A percentile compares a stretch with the other conserved stretches of the same genome.
Evolutionary conservation across 1,140 invertebrate species (phyloP).

Genomic region (Drosophila sucinea): DNA sequence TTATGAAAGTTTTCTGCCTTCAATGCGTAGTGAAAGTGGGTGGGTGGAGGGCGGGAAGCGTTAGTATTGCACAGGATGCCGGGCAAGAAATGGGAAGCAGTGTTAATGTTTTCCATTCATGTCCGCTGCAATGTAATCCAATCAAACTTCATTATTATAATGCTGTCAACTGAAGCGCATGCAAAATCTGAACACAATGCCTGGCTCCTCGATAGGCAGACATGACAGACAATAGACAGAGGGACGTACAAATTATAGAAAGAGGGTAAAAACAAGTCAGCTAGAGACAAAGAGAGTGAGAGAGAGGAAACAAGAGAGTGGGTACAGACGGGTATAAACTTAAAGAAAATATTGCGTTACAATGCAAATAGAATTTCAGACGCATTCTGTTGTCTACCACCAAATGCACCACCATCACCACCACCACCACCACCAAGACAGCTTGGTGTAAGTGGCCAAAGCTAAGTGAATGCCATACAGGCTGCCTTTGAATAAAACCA

Average conservation of each 20-base stretch:
- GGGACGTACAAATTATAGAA: constrained; percentile 28
- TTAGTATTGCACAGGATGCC: not conserved
- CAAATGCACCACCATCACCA: constrained; percentile 7
- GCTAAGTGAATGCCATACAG: constrained; percentile 29
- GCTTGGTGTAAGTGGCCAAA: constrained; percentile 64
- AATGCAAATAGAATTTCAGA: constrained; percentile 73
- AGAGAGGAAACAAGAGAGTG: constrained; percentile 19
- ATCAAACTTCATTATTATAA: constrained; percentile 81
- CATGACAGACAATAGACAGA: not conserved
- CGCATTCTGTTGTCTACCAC: constrained; percentile 42
- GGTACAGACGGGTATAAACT: constrained; percentile 10
- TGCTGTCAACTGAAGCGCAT: constrained; percentile 72
- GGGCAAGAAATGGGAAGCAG: constrained; percentile 56
- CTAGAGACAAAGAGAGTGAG: not conserved
- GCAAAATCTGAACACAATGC: constrained; percentile 54
- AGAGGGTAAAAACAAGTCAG: constrained; percentile 5
- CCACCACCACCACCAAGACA: not conserved
- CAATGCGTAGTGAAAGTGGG: constrained; percentile 57
- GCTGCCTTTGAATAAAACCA: constrained; percentile 67
- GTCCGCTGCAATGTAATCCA: constrained; percentile 78
- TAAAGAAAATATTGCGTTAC: constrained; percentile 77
- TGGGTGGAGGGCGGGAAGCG: not conserved
- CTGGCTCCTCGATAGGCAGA: constrained; percentile 12
- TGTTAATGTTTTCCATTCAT: constrained; percentile 79
- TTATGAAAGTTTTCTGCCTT: constrained; percentile 73